A percentile compares a stretch with the other conserved stretches of the same genome.
Conservation (phyloP, 2,888 invertebrate genomes). For the Mimas tiliae region DNA sequence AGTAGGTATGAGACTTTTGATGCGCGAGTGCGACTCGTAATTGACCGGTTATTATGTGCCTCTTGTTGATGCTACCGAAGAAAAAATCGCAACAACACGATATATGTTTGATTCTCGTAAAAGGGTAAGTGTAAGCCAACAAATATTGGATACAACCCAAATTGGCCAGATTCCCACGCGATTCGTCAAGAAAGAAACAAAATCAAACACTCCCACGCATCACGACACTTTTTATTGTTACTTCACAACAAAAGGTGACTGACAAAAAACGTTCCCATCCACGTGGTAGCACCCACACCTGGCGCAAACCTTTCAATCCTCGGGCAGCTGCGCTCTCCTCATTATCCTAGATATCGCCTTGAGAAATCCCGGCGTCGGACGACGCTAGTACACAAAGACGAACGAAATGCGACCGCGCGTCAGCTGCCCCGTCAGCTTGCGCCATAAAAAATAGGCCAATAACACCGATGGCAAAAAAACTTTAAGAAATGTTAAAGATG, state of each 20-base stretch:
- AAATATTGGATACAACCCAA: too few species aligned
- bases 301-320: conserved; percentile 64
- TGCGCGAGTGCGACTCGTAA: too few species aligned
- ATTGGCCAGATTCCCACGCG: neutral
- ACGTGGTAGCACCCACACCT: conserved; percentile 71
- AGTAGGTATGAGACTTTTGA: too few species aligned
- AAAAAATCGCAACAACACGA: too few species aligned
- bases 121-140: too few species aligned
- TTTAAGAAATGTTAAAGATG: conserved; percentile 80
- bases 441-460: conserved; percentile 84
- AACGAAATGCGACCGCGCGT: conserved; percentile 50
- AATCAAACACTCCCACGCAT: conserved; percentile 25
- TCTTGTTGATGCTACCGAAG: too few species aligned
- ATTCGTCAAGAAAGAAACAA: conserved; percentile 28
- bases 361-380: conserved; percentile 48
- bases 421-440: conserved; percentile 81
- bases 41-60: too few species aligned
- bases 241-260: conserved; percentile 31
- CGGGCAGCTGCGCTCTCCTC: conserved; percentile 54
- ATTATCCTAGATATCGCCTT: conserved; percentile 68
- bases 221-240: conserved; percentile 35
- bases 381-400: conserved; percentile 40
- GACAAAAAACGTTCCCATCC: conserved; percentile 48
- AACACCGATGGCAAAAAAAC: conserved; percentile 80
- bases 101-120: too few species aligned